These are phyloP conservation scores for Pelobates cultripes DNA, from an alignment of 2,797 vertebrate genomes.

Conservation along the genomic window DNA sequence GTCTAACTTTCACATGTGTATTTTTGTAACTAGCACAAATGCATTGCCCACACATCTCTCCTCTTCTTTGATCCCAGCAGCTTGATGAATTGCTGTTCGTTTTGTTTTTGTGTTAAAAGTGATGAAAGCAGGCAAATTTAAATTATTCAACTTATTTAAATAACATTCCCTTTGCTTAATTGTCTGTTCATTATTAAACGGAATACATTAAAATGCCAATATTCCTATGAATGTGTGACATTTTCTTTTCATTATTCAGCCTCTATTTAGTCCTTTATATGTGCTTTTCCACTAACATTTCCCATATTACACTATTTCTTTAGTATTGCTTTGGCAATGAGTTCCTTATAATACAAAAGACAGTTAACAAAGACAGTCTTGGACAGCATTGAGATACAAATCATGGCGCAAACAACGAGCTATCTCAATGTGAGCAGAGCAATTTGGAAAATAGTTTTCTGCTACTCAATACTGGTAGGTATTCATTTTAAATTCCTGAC, in stretches of 20 bases:
- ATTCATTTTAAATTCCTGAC: no score
- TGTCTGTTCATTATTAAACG: not conserved
- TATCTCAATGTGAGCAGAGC: not conserved
- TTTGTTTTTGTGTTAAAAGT: slow-evolving; percentile 15
- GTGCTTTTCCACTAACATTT: not conserved
- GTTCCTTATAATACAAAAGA: not conserved
- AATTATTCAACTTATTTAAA: slow-evolving; percentile 4
- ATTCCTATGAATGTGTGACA: not conserved
- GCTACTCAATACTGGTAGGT: no score
- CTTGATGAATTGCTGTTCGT: not conserved
- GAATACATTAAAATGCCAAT: slow-evolving; percentile 1
- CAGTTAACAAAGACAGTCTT: not conserved
- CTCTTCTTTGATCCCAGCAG: not conserved
- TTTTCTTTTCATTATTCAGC: slow-evolving; percentile 2
- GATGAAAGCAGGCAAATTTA: slow-evolving; percentile 32
- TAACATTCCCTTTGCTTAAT: not conserved
- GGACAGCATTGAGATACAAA: not conserved
- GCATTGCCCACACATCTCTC: slow-evolving; percentile 1
- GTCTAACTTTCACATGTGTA: not conserved
- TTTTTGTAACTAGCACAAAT: not conserved
- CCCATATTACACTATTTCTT: not conserved
- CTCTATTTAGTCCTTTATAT: not conserved
- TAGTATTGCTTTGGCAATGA: not conserved
- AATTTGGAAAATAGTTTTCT: not conserved
- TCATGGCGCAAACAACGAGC: not conserved